Evolutionary conservation across 35 echinoderm and acorn worm genomes (phyloP).

Genomic region (Anneissia japonica): DNA sequence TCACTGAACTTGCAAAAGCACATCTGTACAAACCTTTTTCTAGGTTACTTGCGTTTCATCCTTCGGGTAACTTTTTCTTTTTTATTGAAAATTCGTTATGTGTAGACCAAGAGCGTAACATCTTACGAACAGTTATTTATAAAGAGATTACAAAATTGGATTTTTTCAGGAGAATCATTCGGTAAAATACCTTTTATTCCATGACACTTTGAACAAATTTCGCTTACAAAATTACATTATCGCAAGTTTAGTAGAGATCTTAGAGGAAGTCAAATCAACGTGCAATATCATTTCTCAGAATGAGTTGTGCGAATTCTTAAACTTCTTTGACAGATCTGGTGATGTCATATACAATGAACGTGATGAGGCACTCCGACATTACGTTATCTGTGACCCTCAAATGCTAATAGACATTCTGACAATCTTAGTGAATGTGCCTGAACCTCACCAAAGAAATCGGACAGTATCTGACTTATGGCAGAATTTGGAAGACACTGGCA

Average conservation of each 20-base stretch:
- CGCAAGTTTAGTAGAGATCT: neutral
- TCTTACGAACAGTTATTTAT: neutral
- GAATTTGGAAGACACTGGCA: neutral
- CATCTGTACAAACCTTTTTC: neutral
- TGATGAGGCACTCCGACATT: neutral
- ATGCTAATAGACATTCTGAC: neutral
- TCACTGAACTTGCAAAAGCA: neutral
- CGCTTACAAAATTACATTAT: neutral
- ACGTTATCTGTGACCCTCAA: neutral
- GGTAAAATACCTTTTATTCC: neutral
- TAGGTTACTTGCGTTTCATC: neutral
- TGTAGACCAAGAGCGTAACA: neutral
- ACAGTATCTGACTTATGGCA: neutral
- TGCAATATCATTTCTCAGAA: neutral
- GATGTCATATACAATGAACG: neutral
- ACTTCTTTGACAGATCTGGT: neutral
- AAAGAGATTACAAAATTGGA: neutral
- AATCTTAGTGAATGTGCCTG: neutral
- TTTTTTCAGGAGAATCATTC: neutral
- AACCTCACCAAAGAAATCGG: neutral
- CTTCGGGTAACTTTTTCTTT: neutral
- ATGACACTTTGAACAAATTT: neutral
- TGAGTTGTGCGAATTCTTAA: neutral
- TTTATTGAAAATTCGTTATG: neutral
- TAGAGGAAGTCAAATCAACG: neutral